Evolutionary conservation across 2,113 vertebrate species (phyloP), one percentile per base, ranked within the genome.

Genomic region (Megaleporinus macrocephalus): DNA sequence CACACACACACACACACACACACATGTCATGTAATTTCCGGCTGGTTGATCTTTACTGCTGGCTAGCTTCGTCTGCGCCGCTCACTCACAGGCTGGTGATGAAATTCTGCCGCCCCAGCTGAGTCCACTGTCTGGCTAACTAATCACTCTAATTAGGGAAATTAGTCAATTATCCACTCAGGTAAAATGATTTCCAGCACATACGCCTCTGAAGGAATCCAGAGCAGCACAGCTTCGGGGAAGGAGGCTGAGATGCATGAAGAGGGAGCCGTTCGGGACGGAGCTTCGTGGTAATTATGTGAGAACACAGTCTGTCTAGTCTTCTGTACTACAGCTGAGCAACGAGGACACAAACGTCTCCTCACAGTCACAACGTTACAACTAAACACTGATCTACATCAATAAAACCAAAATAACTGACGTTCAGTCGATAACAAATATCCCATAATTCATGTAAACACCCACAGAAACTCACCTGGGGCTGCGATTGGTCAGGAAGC

Each of bases 91-190:
- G n/a, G 30, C 63, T 76, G 44, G 77, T 76, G 33, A 83, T 79
- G 79, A 84, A 78, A 86, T 81, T 82, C 55, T 6, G 68, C 59
- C 84, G 74, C 73, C 73, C 82, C 79, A 70, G 66, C 73, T 82
- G 81, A 84, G 75, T 79, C 74, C 76, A 85, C 53, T 78, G 80
- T 71, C 81, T 85, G 81, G 83, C 69, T 82, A 85, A 75, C 62
- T 85, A 85, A 85, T 83, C 66, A 70, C 75, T 78, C 78, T 81
- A 87, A 85, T 83, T 75, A 87, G 74, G 71, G 44, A 80, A 79
- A 86, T 73, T 76, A 79, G 79, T 68, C 68, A 78, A 81, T 86
- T 86, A 75, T 62, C 74, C 73, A 70, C 80, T 81, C 61, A 84
- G 81, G 59, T 81, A 84, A 69, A 72, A 83, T 79, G 59, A 79